phyloP scores from a whole-genome alignment of 2,113 vertebrate genomes.

The Mustelus asterias region DNA sequence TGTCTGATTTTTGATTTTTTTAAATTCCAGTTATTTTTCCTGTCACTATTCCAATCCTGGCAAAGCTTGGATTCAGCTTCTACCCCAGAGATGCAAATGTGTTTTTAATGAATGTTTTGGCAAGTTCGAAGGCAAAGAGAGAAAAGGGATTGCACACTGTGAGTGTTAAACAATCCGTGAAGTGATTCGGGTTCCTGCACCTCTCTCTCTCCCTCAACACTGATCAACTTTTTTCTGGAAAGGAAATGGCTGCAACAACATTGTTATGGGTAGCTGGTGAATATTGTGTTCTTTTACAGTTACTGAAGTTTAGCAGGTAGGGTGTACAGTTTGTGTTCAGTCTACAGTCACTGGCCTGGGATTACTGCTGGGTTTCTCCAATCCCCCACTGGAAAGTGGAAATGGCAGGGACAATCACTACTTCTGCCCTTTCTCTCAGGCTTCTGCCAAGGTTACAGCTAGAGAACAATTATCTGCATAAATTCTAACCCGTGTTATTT shows the following conservation, averaged over 20 bases:
- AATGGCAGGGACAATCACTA: neutral
- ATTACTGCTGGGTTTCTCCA: neutral
- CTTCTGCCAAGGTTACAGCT: neutral
- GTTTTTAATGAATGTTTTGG: slow-evolving; percentile 46
- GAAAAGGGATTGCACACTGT: slow-evolving; percentile 42
- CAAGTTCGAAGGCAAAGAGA: slow-evolving; percentile 48
- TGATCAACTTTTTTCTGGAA: neutral
- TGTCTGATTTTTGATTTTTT: neutral
- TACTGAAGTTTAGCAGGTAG: neutral
- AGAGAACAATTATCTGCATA: neutral
- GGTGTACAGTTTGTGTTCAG: neutral
- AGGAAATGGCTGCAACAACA: neutral
- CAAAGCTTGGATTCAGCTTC: slow-evolving; percentile 5
- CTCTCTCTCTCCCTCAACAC: neutral
- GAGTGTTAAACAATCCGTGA: neutral
- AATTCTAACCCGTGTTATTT: neutral
- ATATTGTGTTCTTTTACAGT: neutral
- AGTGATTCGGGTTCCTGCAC: neutral
- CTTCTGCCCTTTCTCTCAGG: neutral
- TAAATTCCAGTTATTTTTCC: slow-evolving; percentile 41
- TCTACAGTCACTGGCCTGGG: neutral
- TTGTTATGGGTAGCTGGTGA: neutral
- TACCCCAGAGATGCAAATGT: slow-evolving; percentile 23
- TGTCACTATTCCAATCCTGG: slow-evolving; percentile 46
- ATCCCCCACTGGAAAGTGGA: neutral